Evolutionary conservation across 2,113 vertebrate species (phyloP).

Genomic region (Eptesicus fuscus): DNA sequence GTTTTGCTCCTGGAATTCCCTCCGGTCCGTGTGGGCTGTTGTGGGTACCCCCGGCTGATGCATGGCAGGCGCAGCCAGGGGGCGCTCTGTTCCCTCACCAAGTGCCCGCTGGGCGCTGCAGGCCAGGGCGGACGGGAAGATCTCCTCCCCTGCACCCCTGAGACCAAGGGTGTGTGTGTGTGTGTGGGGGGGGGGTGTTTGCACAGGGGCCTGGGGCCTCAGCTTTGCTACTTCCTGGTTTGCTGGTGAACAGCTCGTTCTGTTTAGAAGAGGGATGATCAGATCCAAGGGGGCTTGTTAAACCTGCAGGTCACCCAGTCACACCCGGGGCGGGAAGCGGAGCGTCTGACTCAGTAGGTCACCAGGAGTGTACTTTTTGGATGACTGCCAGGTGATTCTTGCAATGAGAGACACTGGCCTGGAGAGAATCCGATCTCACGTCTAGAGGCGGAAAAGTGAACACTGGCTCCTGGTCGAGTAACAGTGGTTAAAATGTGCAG

Average conservation of each 20-base stretch:
- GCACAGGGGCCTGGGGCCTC: neutral
- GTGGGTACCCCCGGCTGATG: accelerated
- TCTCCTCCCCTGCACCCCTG: neutral
- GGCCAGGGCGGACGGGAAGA: accelerated
- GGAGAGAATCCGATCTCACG: neutral
- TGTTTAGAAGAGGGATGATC: neutral
- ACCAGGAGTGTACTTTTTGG: too few relatives aligned
- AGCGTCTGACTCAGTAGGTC: accelerated
- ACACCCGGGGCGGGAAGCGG: neutral
- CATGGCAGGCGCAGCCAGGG: neutral
- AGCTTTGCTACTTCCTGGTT: accelerated
- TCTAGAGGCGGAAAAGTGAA: accelerated
- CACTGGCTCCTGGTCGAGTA: too few relatives aligned
- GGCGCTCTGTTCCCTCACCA: accelerated
- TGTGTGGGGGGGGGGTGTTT: too few relatives aligned
- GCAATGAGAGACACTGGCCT: accelerated
- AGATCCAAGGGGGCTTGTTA: neutral
- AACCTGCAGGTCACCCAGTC: neutral
- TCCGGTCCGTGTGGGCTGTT: accelerated
- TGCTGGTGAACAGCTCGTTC: accelerated
- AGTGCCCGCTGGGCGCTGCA: accelerated
- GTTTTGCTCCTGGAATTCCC: neutral
- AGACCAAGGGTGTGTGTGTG: too few relatives aligned
- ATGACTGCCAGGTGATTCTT: neutral
- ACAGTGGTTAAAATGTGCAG: accelerated